Evolutionary conservation across 2,113 vertebrate genomes (phyloP).

Genomic region (Euleptes europaea): DNA sequence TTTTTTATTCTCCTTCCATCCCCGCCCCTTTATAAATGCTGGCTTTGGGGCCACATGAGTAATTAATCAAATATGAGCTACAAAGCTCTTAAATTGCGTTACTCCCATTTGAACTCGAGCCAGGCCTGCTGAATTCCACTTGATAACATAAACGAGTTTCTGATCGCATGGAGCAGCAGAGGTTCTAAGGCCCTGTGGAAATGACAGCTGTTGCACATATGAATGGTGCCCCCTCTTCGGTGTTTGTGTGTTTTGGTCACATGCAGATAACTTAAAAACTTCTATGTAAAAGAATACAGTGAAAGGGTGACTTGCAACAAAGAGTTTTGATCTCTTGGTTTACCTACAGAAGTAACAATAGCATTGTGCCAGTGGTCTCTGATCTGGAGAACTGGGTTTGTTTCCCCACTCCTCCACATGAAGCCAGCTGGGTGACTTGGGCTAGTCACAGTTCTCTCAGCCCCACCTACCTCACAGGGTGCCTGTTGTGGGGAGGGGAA

Average conservation of each 20-base stretch:
- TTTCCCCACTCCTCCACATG: no score
- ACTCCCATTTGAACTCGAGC: background rate
- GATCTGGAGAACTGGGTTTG: no score
- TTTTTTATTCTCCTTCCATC: background rate
- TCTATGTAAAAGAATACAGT: background rate
- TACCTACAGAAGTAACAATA: background rate
- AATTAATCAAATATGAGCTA: background rate
- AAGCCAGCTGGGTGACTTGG: no score
- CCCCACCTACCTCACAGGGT: no score
- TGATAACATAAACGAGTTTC: constrained; percentile 6
- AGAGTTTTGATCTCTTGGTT: background rate
- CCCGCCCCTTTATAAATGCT: background rate
- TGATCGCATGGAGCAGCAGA: background rate
- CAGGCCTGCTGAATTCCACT: constrained; percentile 13
- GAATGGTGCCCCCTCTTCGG: background rate
- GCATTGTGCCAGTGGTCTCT: background rate
- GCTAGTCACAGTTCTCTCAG: no score
- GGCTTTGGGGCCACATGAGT: background rate
- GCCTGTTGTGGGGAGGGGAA: no score
- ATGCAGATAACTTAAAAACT: background rate
- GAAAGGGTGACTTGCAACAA: background rate
- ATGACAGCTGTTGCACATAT: constrained; percentile 13
- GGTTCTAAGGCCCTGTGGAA: constrained; percentile 4
- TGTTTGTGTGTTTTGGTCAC: background rate
- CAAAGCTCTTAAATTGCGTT: constrained; percentile 5